Base-by-base conservation (phyloP, 2,113 vertebrate genomes). In the Oryzias melastigma region DNA sequence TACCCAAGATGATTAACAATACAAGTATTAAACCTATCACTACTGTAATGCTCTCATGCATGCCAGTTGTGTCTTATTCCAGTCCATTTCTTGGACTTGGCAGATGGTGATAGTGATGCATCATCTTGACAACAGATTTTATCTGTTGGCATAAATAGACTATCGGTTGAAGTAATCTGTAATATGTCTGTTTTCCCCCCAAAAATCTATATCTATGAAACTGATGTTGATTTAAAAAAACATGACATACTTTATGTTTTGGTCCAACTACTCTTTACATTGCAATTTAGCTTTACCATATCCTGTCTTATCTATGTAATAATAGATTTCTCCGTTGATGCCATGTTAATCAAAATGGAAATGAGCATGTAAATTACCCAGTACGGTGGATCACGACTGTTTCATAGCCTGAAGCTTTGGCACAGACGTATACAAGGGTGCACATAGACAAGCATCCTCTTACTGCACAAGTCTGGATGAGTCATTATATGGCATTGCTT, bases 301-400 rank as follows among this genome's bases (percentile, higher is more conserved):
- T 60, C 57, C 53, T 51, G 54, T 68, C 58, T 73, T 62, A 69
- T 75, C 75, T 82, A 65, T 77, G 65, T 71, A 67, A 62, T 83
- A 75, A 91, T 88, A 86, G 80, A 90, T 88, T 84, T 52, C 86
- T 64, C 74, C 69, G 77, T 86, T 78, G 77, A 88, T 84, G 68
- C 55, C 60, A 44, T 78, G 67, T 89, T 89, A 84, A 90, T 90
- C 79, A 86, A 88, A 89, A 90, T 85, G 77, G 71, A 90, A 91
- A 89, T 86, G 68, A 86, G 81, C 71, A 60, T 82, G 77, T 83
- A 77, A 82, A 85, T 84, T 78, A 78, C 64, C 47, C 58, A 71
- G 76, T 69, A 80, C 13, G 71, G 54, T 72, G 68, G 78, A 83
- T 87, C 77, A 79, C 22, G 64, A 74, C 75, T 78, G 49, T 47